phyloP scores from a whole-genome alignment of 2,113 vertebrate species.

The Psephotus haematonotus region DNA sequence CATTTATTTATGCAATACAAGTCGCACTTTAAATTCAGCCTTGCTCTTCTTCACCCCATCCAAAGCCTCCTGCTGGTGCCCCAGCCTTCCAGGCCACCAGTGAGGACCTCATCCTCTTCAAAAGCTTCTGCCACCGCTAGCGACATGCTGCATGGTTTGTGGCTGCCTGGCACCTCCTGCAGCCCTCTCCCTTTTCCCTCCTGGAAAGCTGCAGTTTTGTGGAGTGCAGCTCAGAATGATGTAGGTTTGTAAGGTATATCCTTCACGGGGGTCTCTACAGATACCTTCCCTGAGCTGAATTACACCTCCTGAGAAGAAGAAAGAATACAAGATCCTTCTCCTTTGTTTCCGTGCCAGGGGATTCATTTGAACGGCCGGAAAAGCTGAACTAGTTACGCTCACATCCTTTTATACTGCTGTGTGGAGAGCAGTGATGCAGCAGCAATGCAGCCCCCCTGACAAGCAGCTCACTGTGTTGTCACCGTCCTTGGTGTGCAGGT shows the following conservation, averaged over 20 bases:
- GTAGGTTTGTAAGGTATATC: neutral
- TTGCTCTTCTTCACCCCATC: neutral
- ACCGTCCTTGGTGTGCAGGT: neutral
- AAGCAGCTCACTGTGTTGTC: neutral
- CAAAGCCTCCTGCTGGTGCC: neutral
- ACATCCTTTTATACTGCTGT: neutral
- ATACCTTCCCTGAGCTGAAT: neutral
- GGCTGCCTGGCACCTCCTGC: neutral
- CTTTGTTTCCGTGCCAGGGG: neutral
- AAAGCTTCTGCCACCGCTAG: neutral
- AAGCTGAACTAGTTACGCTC: neutral
- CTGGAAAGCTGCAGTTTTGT: neutral
- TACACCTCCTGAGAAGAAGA: neutral
- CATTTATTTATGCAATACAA: neutral
- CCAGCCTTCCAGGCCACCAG: neutral
- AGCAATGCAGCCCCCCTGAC: neutral
- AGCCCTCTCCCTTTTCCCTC: neutral
- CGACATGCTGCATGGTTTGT: fast-evolving
- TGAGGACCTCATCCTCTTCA: neutral
- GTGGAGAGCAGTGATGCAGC: neutral
- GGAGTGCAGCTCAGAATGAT: neutral
- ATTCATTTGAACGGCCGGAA: fast-evolving
- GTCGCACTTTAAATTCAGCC: neutral
- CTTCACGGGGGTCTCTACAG: neutral
- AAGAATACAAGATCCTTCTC: neutral